Percentiles rank a stretch among this genome's conserved stretches.
phyloP scores from a whole-genome alignment of 1,140 invertebrate genomes.

The Heliconius hermathena region DNA sequence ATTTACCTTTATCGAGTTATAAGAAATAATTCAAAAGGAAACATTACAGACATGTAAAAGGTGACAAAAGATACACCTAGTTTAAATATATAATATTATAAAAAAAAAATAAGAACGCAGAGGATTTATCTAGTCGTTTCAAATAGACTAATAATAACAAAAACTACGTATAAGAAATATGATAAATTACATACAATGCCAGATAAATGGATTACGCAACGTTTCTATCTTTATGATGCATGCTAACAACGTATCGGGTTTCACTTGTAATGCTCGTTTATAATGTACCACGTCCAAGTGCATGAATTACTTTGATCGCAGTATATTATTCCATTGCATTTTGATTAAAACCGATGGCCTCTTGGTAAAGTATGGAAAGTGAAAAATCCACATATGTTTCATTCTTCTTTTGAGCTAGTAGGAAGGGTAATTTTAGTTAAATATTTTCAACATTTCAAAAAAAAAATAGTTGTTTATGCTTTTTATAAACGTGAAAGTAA shows the following conservation, averaged over 20 bases:
- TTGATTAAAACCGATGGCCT: not conserved
- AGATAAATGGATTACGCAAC: not conserved
- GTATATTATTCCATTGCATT: not conserved
- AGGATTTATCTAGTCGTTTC: not conserved
- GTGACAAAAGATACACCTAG: too few relatives aligned
- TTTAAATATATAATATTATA: too few relatives aligned
- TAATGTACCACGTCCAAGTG: not conserved
- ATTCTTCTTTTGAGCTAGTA: too few relatives aligned
- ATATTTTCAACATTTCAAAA: too few relatives aligned
- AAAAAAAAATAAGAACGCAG: not conserved
- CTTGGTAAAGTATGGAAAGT: too few relatives aligned
- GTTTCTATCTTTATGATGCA: not conserved
- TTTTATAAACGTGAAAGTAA: too few relatives aligned
- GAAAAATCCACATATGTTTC: too few relatives aligned
- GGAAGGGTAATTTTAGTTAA: too few relatives aligned
- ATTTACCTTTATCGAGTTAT: too few relatives aligned
- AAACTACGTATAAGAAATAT: constrained; percentile 2
- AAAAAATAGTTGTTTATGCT: too few relatives aligned
- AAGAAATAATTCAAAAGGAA: not conserved
- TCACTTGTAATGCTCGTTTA: not conserved
- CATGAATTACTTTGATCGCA: not conserved
- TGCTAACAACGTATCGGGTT: not conserved
- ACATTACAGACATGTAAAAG: not conserved
- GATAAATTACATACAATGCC: not conserved
- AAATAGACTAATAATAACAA: not conserved